phyloP scores from a whole-genome alignment of 2,113 vertebrate species.

The Psephotus haematonotus region DNA sequence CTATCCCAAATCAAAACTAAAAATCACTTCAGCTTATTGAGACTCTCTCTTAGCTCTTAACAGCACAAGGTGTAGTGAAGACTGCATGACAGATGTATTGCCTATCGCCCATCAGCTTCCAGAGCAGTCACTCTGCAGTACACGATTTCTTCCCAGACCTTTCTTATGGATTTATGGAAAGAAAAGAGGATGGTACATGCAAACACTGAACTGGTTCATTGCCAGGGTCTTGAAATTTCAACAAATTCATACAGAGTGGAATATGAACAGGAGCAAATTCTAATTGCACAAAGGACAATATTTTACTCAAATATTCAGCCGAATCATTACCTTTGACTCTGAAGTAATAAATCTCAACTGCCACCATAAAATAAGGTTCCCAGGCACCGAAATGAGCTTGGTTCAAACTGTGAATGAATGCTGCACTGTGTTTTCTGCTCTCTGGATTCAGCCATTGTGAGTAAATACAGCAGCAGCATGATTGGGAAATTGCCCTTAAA shows the following conservation, averaged over 20 bases:
- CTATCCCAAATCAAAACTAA: neutral
- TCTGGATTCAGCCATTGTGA: neutral
- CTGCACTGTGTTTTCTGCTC: neutral
- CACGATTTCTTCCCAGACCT: neutral
- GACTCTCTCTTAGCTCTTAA: neutral
- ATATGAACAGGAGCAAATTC: neutral
- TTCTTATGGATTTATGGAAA: neutral
- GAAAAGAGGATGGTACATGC: neutral
- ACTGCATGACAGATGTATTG: neutral
- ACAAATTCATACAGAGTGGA: neutral
- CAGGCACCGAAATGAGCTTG: neutral
- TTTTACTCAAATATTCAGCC: neutral
- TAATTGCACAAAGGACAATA: neutral
- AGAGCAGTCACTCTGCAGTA: neutral
- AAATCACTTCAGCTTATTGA: neutral
- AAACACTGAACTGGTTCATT: neutral
- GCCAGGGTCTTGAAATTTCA: neutral
- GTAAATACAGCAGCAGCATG: constrained; percentile 22
- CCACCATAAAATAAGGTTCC: neutral
- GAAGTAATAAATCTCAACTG: neutral
- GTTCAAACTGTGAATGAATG: neutral
- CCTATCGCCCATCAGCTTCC: neutral
- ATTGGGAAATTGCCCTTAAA: constrained; percentile 11
- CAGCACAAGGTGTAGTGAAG: neutral
- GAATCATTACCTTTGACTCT: constrained; percentile 10